These are phyloP conservation scores for Clarias macrocephalus DNA, from an alignment of 2,113 vertebrate species.

Conservation along the genomic window DNA sequence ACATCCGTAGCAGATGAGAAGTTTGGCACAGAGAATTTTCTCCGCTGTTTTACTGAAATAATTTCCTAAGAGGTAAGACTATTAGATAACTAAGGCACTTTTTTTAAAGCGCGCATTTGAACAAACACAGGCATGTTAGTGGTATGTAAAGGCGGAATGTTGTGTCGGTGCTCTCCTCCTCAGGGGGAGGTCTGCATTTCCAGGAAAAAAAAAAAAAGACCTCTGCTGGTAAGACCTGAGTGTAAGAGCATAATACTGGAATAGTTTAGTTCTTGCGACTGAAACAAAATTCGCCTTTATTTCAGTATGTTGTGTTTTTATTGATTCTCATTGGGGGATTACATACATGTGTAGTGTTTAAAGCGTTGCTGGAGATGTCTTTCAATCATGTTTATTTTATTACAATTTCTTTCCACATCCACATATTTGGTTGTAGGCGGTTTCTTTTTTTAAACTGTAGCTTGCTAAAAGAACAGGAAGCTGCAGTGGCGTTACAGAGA, in stretches of 20 bases:
- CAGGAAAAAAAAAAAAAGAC: constrained; percentile 4
- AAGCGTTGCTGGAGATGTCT: not conserved
- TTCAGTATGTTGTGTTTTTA: not conserved
- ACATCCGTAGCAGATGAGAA: not conserved
- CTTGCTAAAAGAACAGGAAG: not conserved
- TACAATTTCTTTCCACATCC: not conserved
- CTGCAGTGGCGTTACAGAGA: not conserved
- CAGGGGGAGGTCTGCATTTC: not conserved
- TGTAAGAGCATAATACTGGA: no score
- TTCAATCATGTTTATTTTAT: not conserved
- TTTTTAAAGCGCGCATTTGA: not conserved
- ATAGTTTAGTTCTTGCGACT: no score
- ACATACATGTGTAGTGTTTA: not conserved
- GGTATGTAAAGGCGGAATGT: not conserved
- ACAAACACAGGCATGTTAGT: not conserved
- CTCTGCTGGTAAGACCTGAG: not conserved
- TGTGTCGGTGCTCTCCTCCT: not conserved
- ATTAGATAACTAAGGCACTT: not conserved
- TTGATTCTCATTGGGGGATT: not conserved
- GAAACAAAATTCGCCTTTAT: not conserved
- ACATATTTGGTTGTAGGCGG: not conserved
- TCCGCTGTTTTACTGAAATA: not conserved
- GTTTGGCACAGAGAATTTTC: not conserved
- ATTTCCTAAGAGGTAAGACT: not conserved
- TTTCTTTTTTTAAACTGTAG: not conserved